Evolutionary conservation across 1,140 invertebrate genomes (phyloP), one percentile per base, ranked within the genome.

Genomic region (Drosophila tani): DNA sequence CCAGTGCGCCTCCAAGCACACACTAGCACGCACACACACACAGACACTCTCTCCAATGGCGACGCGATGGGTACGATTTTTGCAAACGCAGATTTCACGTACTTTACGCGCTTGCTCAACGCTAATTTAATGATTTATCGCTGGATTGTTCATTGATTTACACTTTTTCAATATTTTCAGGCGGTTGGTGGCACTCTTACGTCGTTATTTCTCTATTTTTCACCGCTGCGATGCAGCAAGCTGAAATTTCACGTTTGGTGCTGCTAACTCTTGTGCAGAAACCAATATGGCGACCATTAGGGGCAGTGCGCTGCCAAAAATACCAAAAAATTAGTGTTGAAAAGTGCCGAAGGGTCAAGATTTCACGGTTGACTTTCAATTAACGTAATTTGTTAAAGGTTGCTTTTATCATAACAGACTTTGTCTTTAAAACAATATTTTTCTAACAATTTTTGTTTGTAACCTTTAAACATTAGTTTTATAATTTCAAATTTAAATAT

Each of bases 111-210:
- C 43, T 73, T 51, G 73, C 58, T 47, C 60, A 57, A 49, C 50
- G 62, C 70, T 79, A 63, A 71, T 59, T 79, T 83, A 76, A 73
- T 55, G 47, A 76, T 78, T 57, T 60, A 53, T 64, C 51, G 55
- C 55, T 77, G 51, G 55, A 86, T 74, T 83, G 91, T 91, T 83
- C 75, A 79, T 83, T 75, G 38, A 75, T 69, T 57, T 45, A 63
- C 75, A 92, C 84, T 85, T 91, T 92, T 75, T 59, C 21, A 53
- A 83, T 81, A 78, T 64, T 71, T 84, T 83, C 64, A n/a, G 57
- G 12, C 41, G 53, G 43, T 67, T 79, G 64, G 67, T 38, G 17
- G 14, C 88, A 86, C 82, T 88, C 82, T 85, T 58, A 76, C 57
- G 66, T 55, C 56, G 66, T 71, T 73, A 73, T 82, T 87, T 78